Evolutionary conservation across 2,797 vertebrate genomes (phyloP), one percentile per base, ranked within the genome.

Genomic region (Poecilia wingei): DNA sequence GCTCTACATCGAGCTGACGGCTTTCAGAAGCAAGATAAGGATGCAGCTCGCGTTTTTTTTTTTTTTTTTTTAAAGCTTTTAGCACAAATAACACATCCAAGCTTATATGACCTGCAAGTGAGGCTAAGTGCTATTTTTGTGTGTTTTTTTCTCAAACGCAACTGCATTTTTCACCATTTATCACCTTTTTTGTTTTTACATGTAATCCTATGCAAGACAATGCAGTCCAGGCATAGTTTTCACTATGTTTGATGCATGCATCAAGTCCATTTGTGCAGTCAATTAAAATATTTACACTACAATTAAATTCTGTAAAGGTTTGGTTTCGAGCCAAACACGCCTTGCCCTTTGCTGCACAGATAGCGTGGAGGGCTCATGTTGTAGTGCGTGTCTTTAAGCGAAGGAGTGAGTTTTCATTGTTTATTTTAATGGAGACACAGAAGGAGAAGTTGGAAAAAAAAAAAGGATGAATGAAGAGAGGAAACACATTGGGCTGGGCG

Each of bases 251-350:
- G 86, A 89, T 88, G 81, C 82, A 90, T 82, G 78, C 93, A 94
- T 93, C 91, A 79, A 91, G 88, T 92, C 91, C 90, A 91, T 95
- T 95, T 95, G 94, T 94, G 95, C 57, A 85, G 92, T 72, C 68
- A 94, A 94, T 91, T 90, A 94, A 95, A 96, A 96, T 96, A 95
- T 96, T 96, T 94, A 93, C 92, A 87, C 92, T 93, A 91, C 91
- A 93, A 90, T 94, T 94, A 92, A 91, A 93, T 93, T 93, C 86
- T 78, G 90, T 53, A 88, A 83, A 86, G 90, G 84, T 87, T 88
- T 92, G 88, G 89, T 86, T 75, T 3, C 0, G 61, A 36, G 94
- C 94, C 93, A 94, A 87, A 92, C 93, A 95, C 92, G 92, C 93
- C 93, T 93, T 91, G 89, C 87, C 93, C 90, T 93, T 93, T 93